Percentiles rank a stretch among this genome's conserved stretches.
phyloP scores from a whole-genome alignment of 2,888 invertebrate genomes.

The Lasioglossum villosulum region DNA sequence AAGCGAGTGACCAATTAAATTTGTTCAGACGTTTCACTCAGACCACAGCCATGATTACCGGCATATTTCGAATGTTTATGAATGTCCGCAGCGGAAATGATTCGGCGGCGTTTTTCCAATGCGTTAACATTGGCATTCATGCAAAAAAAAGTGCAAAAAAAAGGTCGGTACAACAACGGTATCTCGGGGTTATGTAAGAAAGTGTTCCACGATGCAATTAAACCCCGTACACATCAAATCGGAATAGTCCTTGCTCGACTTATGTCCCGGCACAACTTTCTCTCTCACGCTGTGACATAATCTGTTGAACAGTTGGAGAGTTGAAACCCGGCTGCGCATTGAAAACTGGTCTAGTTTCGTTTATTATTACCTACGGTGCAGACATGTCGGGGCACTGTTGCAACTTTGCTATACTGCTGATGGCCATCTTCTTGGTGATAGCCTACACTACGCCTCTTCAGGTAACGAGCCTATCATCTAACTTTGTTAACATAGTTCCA shows the following conservation, averaged over 20 bases:
- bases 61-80: background rate
- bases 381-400: constrained; percentile 77
- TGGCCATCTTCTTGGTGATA: constrained; percentile 67
- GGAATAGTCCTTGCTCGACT: constrained; percentile 60
- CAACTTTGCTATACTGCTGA: constrained; percentile 61
- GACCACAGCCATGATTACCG: background rate
- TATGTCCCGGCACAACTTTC: constrained; percentile 72
- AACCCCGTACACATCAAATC: constrained; percentile 61
- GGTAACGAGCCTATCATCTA: constrained; percentile 63
- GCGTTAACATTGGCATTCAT: background rate
- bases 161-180: background rate
- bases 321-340: constrained; percentile 54
- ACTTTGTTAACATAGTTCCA: background rate
- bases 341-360: constrained; percentile 80
- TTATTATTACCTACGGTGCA: constrained; percentile 79
- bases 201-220: constrained; percentile 68
- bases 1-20: background rate
- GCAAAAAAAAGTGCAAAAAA: background rate
- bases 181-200: constrained; percentile 14
- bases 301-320: constrained; percentile 69
- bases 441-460: constrained; percentile 64
- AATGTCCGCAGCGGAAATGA: background rate
- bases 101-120: background rate
- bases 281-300: constrained; percentile 78
- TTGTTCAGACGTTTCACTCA: background rate